Base-by-base conservation (phyloP, 2,888 invertebrate species). In the Erpobdella octoculata region DNA sequence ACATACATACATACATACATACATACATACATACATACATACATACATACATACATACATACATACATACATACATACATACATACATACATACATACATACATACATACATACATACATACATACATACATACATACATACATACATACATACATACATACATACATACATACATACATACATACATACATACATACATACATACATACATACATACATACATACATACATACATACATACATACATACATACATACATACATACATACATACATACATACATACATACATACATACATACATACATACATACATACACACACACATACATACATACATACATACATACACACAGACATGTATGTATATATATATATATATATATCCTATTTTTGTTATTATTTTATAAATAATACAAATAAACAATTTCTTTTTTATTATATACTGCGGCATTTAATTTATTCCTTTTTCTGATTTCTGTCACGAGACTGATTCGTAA, bases 131-230 rank as follows among this genome's bases (percentile, higher is more conserved):
- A n/a, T 41, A n/a, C n/a, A n/a, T n/a, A n/a, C 67, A 67, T 33
- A 67, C 67, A 46, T 18, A 48, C 41, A 41, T 38, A 67, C 41
- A 67, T 38, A 67, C 67, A 67, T 38, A 21, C 35, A 67, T 38
- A 67, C 41, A 21, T 33, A 41, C 67, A 67, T 38, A 3, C 46
- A 46, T 25, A 3, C 67, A 67, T 25, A 0, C 46, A 37, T 37
- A 41, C 66, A 66, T 37, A 41, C 66, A 66, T 18, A 3, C 41
- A 66, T 37, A 1, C 66, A 66, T 37, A 1, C 66, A 66, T 37
- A 1, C 66, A 66, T 2, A 1, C 66, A 66, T 38, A 4, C 46
- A 67, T 25, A 4, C 46, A 67, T 38, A 0, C 46, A 67, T 25
- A 21, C 67, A 67, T 21, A 46, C 46, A 67, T 25, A 46, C 67